These are phyloP conservation scores for Isotomurus palustris DNA, from an alignment of 2,888 invertebrate genomes.

Conservation along the genomic window DNA sequence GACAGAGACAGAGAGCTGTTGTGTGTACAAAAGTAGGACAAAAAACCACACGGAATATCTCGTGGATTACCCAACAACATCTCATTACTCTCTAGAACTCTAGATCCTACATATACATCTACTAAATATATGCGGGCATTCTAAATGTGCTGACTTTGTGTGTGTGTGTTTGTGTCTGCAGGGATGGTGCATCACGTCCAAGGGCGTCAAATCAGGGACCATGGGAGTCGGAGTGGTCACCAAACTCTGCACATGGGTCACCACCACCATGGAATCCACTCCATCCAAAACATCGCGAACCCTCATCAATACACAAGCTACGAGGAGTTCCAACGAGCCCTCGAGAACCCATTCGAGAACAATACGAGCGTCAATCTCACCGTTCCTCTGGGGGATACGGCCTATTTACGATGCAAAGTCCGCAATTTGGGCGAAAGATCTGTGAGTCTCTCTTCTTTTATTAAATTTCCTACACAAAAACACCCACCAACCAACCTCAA, in stretches of 20 bases:
- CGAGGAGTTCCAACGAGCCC: slow-evolving; percentile 8
- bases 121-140: too few species aligned
- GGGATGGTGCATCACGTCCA: slow-evolving; percentile 41
- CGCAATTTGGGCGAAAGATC: slow-evolving; percentile 69
- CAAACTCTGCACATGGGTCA: slow-evolving; percentile 11
- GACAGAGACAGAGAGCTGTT: too few species aligned
- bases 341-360: slow-evolving; percentile 55
- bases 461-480: too few species aligned
- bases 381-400: slow-evolving; percentile 69
- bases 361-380: slow-evolving; percentile 69
- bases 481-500: not conserved
- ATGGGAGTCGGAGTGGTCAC: slow-evolving; percentile 2
- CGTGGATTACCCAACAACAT: too few species aligned
- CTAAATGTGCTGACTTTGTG: too few species aligned
- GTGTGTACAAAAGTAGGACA: too few species aligned
- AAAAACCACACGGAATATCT: too few species aligned
- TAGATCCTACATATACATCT: too few species aligned
- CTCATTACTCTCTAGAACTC: too few species aligned
- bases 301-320: slow-evolving; percentile 16
- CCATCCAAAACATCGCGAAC: slow-evolving; percentile 4
- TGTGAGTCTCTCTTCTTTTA: slow-evolving; percentile 51
- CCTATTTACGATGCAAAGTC: slow-evolving; percentile 74
- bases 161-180: too few species aligned
- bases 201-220: slow-evolving; percentile 32
- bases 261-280: slow-evolving; percentile 8